Evolutionary conservation across 2,797 vertebrate species (phyloP).

Genomic region (Scleropages formosus): DNA sequence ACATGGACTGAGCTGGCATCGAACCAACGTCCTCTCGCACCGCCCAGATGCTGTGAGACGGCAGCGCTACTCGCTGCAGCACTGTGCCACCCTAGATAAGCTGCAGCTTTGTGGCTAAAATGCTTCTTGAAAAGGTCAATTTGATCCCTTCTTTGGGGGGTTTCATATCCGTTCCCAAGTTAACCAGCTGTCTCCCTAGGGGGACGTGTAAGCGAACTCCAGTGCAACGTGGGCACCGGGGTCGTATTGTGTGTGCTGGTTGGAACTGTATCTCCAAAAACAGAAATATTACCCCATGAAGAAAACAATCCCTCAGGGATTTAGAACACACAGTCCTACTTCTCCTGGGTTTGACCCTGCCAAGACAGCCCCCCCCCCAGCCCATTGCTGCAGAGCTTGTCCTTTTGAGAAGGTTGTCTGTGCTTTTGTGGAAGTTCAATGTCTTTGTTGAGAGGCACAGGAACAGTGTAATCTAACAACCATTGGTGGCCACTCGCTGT

Average conservation of each 20-base stretch:
- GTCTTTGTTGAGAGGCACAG: background rate
- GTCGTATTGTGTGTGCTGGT: background rate
- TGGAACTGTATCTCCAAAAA: background rate
- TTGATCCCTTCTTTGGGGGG: background rate
- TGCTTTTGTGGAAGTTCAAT: background rate
- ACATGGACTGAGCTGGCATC: no score
- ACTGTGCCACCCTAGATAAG: no score
- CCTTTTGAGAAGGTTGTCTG: background rate
- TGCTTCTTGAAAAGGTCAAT: conserved; percentile 7
- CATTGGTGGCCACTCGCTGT: background rate
- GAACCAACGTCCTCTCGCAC: no score
- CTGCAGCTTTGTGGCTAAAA: background rate
- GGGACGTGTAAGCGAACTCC: background rate
- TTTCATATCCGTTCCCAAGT: background rate
- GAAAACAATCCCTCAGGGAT: background rate
- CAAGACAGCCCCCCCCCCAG: background rate
- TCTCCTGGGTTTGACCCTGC: background rate
- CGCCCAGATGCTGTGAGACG: no score
- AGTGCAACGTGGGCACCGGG: background rate
- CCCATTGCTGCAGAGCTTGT: background rate
- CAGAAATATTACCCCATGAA: background rate
- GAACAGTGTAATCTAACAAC: background rate
- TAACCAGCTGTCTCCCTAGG: background rate
- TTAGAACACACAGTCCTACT: background rate
- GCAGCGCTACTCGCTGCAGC: no score